Evolutionary conservation across 2,797 vertebrate species (phyloP).

Genomic region (Melanotaenia trifasciata): DNA sequence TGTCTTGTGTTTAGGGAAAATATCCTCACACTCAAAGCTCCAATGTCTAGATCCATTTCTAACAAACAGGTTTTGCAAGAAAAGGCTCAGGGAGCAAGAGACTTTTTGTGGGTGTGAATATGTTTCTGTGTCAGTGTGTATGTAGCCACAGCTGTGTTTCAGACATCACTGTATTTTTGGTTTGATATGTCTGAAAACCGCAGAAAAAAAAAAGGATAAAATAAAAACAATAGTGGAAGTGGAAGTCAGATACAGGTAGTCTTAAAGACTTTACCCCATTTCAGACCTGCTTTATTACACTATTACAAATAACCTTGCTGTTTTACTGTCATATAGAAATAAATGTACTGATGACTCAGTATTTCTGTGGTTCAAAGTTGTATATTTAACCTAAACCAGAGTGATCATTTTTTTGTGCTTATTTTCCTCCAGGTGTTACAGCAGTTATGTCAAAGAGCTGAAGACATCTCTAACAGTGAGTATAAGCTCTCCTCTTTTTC

Average conservation of each 20-base stretch:
- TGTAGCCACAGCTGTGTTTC: constrained; percentile 60
- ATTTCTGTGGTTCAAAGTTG: constrained; percentile 39
- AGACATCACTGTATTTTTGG: constrained; percentile 60
- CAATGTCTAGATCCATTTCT: constrained; percentile 82
- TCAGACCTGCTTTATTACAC: constrained; percentile 20
- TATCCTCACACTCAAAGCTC: constrained; percentile 82
- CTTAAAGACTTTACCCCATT: constrained; percentile 39
- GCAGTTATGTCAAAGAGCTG: constrained; percentile 87
- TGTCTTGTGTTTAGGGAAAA: constrained; percentile 83
- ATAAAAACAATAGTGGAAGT: constrained; percentile 24
- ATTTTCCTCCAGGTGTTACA: constrained; percentile 78
- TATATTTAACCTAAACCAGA: constrained; percentile 49
- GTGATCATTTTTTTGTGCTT: constrained; percentile 55
- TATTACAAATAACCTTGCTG: constrained; percentile 12
- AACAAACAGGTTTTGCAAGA: constrained; percentile 86
- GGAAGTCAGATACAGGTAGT: constrained; percentile 54
- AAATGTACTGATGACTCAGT: constrained; percentile 26
- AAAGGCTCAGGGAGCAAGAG: constrained; percentile 63
- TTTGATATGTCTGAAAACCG: constrained; percentile 69
- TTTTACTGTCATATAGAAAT: constrained; percentile 40
- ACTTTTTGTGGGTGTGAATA: constrained; percentile 52
- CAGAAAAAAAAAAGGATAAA: constrained; percentile 52
- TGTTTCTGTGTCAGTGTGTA: constrained; percentile 17
- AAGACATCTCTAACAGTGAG: constrained; percentile 85
- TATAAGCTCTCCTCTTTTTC: constrained; percentile 43